Conservation (phyloP, 1,140 invertebrate species). For the Papilio polyxenes region DNA sequence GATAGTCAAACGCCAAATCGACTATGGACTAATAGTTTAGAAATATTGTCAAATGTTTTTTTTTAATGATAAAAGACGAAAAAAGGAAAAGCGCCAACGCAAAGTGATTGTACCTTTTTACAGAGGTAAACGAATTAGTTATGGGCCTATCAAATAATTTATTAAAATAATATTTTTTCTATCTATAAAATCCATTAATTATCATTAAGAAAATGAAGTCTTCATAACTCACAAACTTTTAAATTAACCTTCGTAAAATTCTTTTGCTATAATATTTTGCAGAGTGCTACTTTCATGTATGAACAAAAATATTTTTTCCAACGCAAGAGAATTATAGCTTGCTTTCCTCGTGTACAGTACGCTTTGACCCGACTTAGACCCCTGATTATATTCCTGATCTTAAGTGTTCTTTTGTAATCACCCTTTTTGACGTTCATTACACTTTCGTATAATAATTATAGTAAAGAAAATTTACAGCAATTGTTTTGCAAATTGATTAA, state of each 20-base stretch:
- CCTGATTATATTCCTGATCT: neutral
- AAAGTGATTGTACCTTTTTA: too few relatives aligned
- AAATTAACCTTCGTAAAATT: neutral
- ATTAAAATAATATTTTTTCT: too few relatives aligned
- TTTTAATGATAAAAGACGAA: too few relatives aligned
- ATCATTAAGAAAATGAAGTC: too few relatives aligned
- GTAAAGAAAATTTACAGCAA: neutral
- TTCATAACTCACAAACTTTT: neutral
- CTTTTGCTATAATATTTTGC: neutral
- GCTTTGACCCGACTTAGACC: neutral
- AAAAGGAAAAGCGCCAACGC: too few relatives aligned
- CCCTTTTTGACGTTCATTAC: neutral
- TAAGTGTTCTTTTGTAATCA: neutral
- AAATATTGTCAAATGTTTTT: too few relatives aligned
- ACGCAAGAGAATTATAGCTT: constrained; percentile 4
- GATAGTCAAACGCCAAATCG: neutral
- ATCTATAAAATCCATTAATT: too few relatives aligned
- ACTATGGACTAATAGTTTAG: neutral
- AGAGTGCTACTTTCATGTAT: neutral
- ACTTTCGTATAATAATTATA: neutral
- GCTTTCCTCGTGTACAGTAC: neutral
- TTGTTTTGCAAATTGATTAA: too few relatives aligned
- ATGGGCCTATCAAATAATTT: too few relatives aligned
- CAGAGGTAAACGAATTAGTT: too few relatives aligned
- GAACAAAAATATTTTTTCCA: neutral